Evolutionary conservation across 2,797 vertebrate species (phyloP).

Genomic region (Sternarchorhynchus goeldii): DNA sequence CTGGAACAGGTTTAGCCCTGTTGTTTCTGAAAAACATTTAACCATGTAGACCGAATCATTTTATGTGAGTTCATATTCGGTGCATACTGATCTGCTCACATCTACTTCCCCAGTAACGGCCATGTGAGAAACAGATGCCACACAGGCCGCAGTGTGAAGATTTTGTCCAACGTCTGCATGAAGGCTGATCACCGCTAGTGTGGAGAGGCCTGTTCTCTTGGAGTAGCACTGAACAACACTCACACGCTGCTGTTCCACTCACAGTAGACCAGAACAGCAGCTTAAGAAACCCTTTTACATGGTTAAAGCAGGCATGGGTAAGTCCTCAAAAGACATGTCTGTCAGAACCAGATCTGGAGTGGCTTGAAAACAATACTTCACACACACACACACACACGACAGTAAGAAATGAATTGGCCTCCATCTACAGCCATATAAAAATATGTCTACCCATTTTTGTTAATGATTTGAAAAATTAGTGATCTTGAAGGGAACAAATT

Average conservation of each 20-base stretch:
- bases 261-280: slow-evolving; percentile 33
- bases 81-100: slow-evolving; percentile 59
- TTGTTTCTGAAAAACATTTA: slow-evolving; percentile 34
- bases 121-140: slow-evolving; percentile 46
- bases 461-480: slow-evolving; percentile 20
- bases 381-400: slow-evolving; percentile 10
- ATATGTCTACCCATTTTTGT: slow-evolving; percentile 4
- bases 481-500: background rate
- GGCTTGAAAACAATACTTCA: slow-evolving; percentile 17
- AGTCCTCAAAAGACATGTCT: slow-evolving; percentile 35
- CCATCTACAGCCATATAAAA: slow-evolving; percentile 28
- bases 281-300: slow-evolving; percentile 37
- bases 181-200: slow-evolving; percentile 8
- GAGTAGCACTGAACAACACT: slow-evolving; percentile 10
- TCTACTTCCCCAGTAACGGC: slow-evolving; percentile 7
- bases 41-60: slow-evolving; percentile 63
- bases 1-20: too few relatives aligned
- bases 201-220: background rate
- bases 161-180: slow-evolving; percentile 12
- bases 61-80: slow-evolving; percentile 53
- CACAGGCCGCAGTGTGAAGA: background rate
- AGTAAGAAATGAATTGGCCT: slow-evolving; percentile 20
- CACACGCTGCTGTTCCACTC: slow-evolving; percentile 14
- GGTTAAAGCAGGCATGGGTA: slow-evolving; percentile 42
- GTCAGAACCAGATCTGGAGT: slow-evolving; percentile 23